Evolutionary conservation across 2,113 vertebrate species (phyloP).

Genomic region (Sander lucioperca): DNA sequence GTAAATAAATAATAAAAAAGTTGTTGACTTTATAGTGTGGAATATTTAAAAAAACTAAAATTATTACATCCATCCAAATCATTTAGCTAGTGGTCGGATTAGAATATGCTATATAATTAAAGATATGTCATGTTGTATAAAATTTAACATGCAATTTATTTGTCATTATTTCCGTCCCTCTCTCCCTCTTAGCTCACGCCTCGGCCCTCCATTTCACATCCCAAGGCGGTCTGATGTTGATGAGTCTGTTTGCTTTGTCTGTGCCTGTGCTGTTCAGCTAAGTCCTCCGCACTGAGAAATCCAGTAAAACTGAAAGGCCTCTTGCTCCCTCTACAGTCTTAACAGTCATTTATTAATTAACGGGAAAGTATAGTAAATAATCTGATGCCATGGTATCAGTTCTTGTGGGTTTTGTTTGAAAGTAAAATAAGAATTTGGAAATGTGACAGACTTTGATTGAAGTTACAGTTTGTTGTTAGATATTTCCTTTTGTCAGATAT

Average conservation of each 20-base stretch:
- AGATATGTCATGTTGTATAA: not conserved
- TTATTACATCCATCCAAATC: not conserved
- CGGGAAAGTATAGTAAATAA: not conserved
- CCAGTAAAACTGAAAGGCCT: conserved; percentile 7
- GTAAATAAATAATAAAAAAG: not conserved
- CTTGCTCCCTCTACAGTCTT: conserved; percentile 1
- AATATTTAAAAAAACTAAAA: not conserved
- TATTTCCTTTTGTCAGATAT: not conserved
- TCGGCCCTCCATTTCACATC: conserved; percentile 27
- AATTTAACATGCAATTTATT: not conserved
- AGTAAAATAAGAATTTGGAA: not conserved
- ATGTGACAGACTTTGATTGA: not conserved
- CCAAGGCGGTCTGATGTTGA: conserved; percentile 33
- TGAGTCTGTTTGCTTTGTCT: conserved; percentile 52
- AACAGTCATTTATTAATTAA: conserved; percentile 1
- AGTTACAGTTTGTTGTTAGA: not conserved
- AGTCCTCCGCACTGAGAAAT: conserved; percentile 3
- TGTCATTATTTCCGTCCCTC: not conserved
- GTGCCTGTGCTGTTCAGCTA: conserved; percentile 48
- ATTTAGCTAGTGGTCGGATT: not conserved
- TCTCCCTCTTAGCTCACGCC: conserved; percentile 42
- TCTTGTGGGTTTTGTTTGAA: not conserved
- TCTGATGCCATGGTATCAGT: not conserved
- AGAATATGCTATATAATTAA: not conserved
- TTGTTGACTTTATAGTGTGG: not conserved